A percentile compares a stretch with the other conserved stretches of the same genome.
These are phyloP conservation scores for Chaetodon auriga DNA, from an alignment of 2,113 vertebrate species.

Conservation along the genomic window DNA sequence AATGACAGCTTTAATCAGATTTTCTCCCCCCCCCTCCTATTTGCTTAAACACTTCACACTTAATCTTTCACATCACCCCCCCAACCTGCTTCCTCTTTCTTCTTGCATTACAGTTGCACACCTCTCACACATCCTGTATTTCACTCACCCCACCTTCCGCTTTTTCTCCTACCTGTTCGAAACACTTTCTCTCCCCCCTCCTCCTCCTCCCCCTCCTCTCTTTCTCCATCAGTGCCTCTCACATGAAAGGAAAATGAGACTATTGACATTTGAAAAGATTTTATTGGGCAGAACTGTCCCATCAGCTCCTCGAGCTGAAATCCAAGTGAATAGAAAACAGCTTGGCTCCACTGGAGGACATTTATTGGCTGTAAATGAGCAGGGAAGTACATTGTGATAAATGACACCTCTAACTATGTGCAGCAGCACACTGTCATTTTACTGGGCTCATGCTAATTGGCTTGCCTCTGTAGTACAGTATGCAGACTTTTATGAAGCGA, in stretches of 20 bases:
- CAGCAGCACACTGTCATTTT: constrained; percentile 51
- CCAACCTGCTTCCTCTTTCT: constrained; percentile 19
- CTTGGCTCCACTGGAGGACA: constrained; percentile 27
- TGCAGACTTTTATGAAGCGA: constrained; percentile 5
- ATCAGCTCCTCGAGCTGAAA: constrained; percentile 34
- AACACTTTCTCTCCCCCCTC: background rate
- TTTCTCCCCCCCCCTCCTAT: background rate
- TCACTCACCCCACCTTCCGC: constrained; percentile 28
- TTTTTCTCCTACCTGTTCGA: constrained; percentile 29
- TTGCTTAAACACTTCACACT: constrained; percentile 33
- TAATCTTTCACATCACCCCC: constrained; percentile 18
- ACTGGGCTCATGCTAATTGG: constrained; percentile 56
- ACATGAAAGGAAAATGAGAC: constrained; percentile 46
- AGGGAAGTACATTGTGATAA: constrained; percentile 57
- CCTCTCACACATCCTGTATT: constrained; percentile 48
- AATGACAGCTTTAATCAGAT: background rate
- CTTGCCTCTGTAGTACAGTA: constrained; percentile 33
- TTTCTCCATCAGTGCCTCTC: constrained; percentile 7
- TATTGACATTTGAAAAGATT: constrained; percentile 59
- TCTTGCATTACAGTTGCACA: constrained; percentile 17
- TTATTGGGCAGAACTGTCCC: constrained; percentile 43
- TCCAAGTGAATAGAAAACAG: constrained; percentile 53
- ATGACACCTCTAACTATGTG: constrained; percentile 59
- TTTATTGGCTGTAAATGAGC: constrained; percentile 68
- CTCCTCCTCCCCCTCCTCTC: background rate